Evolutionary conservation across 2,888 invertebrate species (phyloP), one percentile per base, ranked within the genome.

Genomic region (Pomacea canaliculata): DNA sequence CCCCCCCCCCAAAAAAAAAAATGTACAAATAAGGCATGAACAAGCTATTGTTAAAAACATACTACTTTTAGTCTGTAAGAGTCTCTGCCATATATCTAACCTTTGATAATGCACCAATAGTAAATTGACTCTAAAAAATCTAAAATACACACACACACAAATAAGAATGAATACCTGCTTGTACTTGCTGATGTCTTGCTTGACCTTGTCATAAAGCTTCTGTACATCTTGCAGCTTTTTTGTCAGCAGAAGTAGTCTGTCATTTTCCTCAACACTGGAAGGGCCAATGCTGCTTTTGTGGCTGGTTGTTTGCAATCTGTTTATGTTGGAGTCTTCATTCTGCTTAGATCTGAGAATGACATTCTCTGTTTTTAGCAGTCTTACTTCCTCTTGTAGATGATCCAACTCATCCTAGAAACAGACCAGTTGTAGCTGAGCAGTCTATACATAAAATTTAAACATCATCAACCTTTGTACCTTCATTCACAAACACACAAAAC

Each of bases 211-310:
- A 78, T 87, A 87, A 68, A 85, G 76, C 71, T 84, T 85, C 49
- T 86, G 86, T 0, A 86, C 85, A 82, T 89, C 89, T 69, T 88
- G 86, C 37, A 88, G 76, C 73, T 88, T 89, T 76, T 85, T 84
- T 12, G 85, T 86, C 79, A 68, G 76, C 77, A 60, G 81, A 81
- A 71, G 76, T 60, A 73, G 82, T 79, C 62, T 78, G 19, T 72
- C 78, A 16, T 77, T 73, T 8, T 10, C 23, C 19, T 49, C 71
- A 63, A 49, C 27, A 18, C 23, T 46, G 48, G 49, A 2, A 23
- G 48, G 12, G 3, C 66, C 63, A 27, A 19, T 23, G 13, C 51
- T n/a, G 1, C 46, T 18, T n/a, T 9, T 5, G 2, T 16, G 49
- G 56, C 27, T 59, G 60, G 49, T 60, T 3, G 73, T 73, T 74